These are phyloP conservation scores for Noctua fimbriata DNA, from an alignment of 2,888 invertebrate species.

Conservation along the genomic window DNA sequence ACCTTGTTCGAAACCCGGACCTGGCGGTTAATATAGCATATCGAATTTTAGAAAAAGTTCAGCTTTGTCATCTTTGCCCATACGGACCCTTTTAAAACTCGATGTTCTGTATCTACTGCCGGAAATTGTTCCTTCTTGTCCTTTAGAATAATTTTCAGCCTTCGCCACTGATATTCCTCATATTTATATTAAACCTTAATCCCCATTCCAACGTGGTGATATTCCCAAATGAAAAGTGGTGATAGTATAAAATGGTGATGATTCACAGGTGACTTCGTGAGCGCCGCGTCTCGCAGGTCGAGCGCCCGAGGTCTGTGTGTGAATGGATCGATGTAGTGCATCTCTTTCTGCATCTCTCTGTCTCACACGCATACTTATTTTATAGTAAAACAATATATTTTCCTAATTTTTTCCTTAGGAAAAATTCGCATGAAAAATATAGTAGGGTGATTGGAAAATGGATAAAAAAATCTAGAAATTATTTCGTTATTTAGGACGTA, in stretches of 20 bases:
- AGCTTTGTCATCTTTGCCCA: not conserved
- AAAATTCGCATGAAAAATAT: slow-evolving; percentile 57
- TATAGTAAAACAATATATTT: slow-evolving; percentile 61
- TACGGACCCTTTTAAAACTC: not conserved
- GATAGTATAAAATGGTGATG: slow-evolving; percentile 79
- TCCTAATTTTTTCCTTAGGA: slow-evolving; percentile 51
- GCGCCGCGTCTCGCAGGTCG: slow-evolving; percentile 85
- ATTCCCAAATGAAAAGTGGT: slow-evolving; percentile 75
- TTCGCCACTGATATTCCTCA: slow-evolving; percentile 7
- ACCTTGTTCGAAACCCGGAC: not conserved
- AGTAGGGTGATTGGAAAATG: slow-evolving; percentile 59
- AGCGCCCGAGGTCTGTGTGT: slow-evolving; percentile 87
- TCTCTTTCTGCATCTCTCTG: slow-evolving; percentile 87
- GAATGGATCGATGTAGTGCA: slow-evolving; percentile 89
- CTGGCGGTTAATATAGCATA: not conserved
- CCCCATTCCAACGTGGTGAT: slow-evolving; percentile 29
- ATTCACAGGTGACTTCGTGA: slow-evolving; percentile 90
- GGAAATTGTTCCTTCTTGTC: no score
- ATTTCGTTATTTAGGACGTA: slow-evolving; percentile 42
- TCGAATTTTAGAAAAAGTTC: not conserved
- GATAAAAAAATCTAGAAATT: slow-evolving; percentile 17
- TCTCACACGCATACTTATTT: slow-evolving; percentile 84
- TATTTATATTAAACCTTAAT: slow-evolving; percentile 16
- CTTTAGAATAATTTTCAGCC: not conserved
- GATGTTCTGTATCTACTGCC: not conserved